Conservation (phyloP, 1,140 invertebrate genomes). For the Hyphantria cunea region DNA sequence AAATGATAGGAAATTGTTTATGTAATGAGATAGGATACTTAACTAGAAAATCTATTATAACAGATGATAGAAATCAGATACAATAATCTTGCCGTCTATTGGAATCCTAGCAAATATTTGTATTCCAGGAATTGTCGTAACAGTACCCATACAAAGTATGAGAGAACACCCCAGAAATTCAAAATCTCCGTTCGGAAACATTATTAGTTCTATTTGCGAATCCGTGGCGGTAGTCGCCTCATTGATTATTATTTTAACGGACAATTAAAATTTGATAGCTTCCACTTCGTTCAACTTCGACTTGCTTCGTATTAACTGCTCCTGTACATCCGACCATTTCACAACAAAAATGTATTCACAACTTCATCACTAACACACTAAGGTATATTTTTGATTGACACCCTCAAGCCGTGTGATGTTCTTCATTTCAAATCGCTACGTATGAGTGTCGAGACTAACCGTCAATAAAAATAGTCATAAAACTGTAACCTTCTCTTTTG, state of each 20-base stretch:
- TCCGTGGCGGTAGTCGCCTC: slow-evolving; percentile 62
- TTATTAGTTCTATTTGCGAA: slow-evolving; percentile 53
- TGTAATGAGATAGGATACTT: no score
- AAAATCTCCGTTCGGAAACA: slow-evolving; percentile 35
- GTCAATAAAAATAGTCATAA: slow-evolving; percentile 81
- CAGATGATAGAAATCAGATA: no score
- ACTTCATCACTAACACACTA: slow-evolving; percentile 38
- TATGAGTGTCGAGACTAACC: slow-evolving; percentile 72
- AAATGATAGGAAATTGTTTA: no score
- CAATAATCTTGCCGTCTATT: background rate
- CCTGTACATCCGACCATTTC: slow-evolving; percentile 36
- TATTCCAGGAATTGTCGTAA: background rate
- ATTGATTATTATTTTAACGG: slow-evolving; percentile 80
- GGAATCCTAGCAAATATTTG: slow-evolving; percentile 3
- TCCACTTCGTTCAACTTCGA: slow-evolving; percentile 75
- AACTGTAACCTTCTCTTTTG: slow-evolving; percentile 41
- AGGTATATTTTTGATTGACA: slow-evolving; percentile 41
- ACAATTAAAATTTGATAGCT: slow-evolving; percentile 80
- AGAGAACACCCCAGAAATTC: slow-evolving; percentile 29
- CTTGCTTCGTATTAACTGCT: slow-evolving; percentile 54
- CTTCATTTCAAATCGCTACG: slow-evolving; percentile 32
- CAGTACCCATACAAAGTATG: slow-evolving; percentile 10
- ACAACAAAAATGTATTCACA: slow-evolving; percentile 16
- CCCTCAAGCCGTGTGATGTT: slow-evolving; percentile 21
- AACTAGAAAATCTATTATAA: background rate